Evolutionary conservation across 2,113 vertebrate species (phyloP), one percentile per base, ranked within the genome.

Genomic region (Pelvicachromis taeniatus): DNA sequence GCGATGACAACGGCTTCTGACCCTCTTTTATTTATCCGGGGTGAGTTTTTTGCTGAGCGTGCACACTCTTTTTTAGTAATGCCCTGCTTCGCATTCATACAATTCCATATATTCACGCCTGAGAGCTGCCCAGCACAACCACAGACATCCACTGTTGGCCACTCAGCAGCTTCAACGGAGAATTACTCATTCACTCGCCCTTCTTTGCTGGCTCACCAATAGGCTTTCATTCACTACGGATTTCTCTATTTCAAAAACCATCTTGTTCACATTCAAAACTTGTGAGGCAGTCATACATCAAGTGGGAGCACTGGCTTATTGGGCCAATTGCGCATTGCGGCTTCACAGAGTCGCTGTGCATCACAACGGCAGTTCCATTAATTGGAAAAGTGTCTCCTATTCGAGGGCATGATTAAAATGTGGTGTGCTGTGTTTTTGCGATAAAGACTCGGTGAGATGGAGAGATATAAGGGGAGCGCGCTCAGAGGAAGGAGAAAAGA

Each of bases 351-450:
- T 82, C 86, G 80, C 81, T 70, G 89, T 79, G 92, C 65, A 87
- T 89, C 90, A 89, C 78, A 16, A 63, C 84, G 82, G 92, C 83
- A 54, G 92, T 86, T 85, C 68, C 88, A 78, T 94, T 96, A 96
- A 96, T 96, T 96, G 95, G 94, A 95, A 96, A 95, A 92, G 92
- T 88, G 92, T 94, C 92, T 94, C 87, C 91, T 88, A 91, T 95
- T 95, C 80, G 85, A 85, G 88, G 93, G 90, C 93, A 93, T 93
- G 95, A 95, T 96, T 95, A 95, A 95, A 96, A 94, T 88, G 91
- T 91, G 88, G 89, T 88, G 87, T 86, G 91, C 94, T 95, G 95
- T 89, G 86, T 90, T 90, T 88, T 82, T 11, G 89, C 42, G 94
- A 94, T 94, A 95, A 95, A 91, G 93, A 92, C 89, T 87, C 29